Evolutionary conservation across 2,888 invertebrate species (phyloP), one percentile per base, ranked within the genome.

Genomic region (Stratiomys singularior): DNA sequence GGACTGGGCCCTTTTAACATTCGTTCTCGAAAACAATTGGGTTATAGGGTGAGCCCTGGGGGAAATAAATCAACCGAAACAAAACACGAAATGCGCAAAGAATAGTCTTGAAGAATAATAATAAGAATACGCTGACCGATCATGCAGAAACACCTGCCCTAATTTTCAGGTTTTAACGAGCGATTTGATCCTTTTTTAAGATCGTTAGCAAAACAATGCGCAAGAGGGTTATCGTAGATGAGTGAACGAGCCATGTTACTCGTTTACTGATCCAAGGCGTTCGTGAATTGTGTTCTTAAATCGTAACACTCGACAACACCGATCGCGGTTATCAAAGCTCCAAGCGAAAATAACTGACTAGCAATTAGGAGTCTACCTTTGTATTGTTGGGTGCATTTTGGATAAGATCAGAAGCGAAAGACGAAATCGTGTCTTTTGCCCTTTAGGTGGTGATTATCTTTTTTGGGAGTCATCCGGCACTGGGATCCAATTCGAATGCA

Each of bases 101-200:
- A 69, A 69, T 25, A 5, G 21, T 9, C 44, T 69, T 23, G 30
- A 69, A 15, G 47, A 23, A 47, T 69, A 3, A 47, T 47, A 69
- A 46, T 76, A 63, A 60, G 44, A 76, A 64, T 72, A 72, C 25
- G 56, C 44, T 72, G 60, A 72, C 79, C 72, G 72, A 79, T 79
- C 77, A 79, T 64, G 76, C 76, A 79, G 76, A 79, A 79, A 79
- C 79, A 79, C 78, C 79, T 79, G 79, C 79, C 58, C 77, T 71
- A 78, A 79, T 78, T 79, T 79, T 56, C 64, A 79, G 56, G 71
- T 76, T 69, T 52, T 11, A 66, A 11, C 18, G 9, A 47, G 44
- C 63, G 47, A 46, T 30, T 46, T 44, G 30, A 63, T 76, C 21
- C 37, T 76, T 64, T 64, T 44, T 76, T 46, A 1, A n/a, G 15